Evolutionary conservation across 1,140 invertebrate species (phyloP), one percentile per base, ranked within the genome.

Genomic region (Cotesia chilonis): DNA sequence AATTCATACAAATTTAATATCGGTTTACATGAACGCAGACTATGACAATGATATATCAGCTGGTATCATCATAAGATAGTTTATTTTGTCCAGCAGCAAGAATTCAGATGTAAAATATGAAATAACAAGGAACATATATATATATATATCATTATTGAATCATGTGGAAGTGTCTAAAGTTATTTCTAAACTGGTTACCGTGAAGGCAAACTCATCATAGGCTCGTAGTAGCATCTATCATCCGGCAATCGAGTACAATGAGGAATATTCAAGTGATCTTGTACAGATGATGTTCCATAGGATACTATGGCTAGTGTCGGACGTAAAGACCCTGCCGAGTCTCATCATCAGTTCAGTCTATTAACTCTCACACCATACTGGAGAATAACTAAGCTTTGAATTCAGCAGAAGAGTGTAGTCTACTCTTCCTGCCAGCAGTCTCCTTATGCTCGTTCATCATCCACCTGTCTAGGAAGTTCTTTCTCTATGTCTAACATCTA

Each of bases 261-360:
- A 63, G n/a, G 10, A 17, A 17, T 28, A 17, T 28, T 9, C 7
- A n/a, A 52, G 41, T 54, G 51, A 54, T 68, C 20, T 55, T 28
- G 20, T 68, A 68, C 66, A 55, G 51, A 17, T 68, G 66, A 68
- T 55, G 66, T 41, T 55, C 79, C 74, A 81, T 77, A 74, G 68
- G 72, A 52, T 47, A 55, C 36, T 54, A 14, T 0, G 55, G 59
- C 64, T n/a, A 70, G 55, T 65, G 70, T 68, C 66, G 54, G 66
- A 28, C 51, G 54, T 55, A 68, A 73, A 73, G 36, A 73, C 38
- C 66, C 61, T 69, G 71, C 66, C 59, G 59, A 68, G 71, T 7
- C 72, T 70, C 67, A 70, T 73, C 67, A 70, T 61, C 64, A 60
- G 68, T 64, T 10, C 14, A 69, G 67, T 70, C 67, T 70, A 73